Percentiles rank a stretch among this genome's conserved stretches.
phyloP scores from a whole-genome alignment of 2,113 vertebrate genomes.

The Peromyscus californicus region DNA sequence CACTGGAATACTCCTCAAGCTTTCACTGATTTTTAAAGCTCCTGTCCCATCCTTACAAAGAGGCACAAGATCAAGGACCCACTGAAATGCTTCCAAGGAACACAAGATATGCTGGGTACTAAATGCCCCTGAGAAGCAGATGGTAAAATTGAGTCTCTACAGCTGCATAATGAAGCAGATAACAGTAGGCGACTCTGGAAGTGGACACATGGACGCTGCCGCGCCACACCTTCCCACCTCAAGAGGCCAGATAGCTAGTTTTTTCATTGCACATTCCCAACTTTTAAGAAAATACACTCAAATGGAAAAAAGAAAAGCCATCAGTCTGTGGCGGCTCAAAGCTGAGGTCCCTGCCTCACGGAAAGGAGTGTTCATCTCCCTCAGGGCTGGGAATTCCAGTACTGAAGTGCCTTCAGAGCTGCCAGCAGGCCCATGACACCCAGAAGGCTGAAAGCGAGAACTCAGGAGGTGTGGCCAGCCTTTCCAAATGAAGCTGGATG shows the following conservation, averaged over 20 bases:
- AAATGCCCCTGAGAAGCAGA: not conserved
- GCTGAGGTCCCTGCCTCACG: not conserved
- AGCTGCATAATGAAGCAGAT: not conserved
- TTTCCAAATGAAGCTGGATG: not conserved
- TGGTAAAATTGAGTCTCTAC: not conserved
- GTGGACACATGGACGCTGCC: not conserved
- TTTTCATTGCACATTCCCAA: not conserved
- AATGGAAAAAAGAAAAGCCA: not conserved
- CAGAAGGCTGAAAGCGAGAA: not conserved
- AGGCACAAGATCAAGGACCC: not conserved
- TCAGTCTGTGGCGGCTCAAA: not conserved
- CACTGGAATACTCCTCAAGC: not conserved
- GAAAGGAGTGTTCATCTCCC: not conserved
- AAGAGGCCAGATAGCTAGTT: not conserved
- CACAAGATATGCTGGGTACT: fast-evolving
- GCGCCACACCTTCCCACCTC: not conserved
- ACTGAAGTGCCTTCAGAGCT: not conserved
- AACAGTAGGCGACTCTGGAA: fast-evolving
- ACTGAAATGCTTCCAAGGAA: not conserved
- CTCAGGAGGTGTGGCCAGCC: not conserved
- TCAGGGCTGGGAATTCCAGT: not conserved
- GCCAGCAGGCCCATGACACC: not conserved
- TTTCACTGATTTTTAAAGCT: not conserved
- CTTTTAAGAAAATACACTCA: not conserved
- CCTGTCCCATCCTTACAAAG: fast-evolving